A percentile compares a stretch with the other conserved stretches of the same genome.
Evolutionary conservation across 1,140 invertebrate genomes (phyloP).

Genomic region (Triops cancriformis): DNA sequence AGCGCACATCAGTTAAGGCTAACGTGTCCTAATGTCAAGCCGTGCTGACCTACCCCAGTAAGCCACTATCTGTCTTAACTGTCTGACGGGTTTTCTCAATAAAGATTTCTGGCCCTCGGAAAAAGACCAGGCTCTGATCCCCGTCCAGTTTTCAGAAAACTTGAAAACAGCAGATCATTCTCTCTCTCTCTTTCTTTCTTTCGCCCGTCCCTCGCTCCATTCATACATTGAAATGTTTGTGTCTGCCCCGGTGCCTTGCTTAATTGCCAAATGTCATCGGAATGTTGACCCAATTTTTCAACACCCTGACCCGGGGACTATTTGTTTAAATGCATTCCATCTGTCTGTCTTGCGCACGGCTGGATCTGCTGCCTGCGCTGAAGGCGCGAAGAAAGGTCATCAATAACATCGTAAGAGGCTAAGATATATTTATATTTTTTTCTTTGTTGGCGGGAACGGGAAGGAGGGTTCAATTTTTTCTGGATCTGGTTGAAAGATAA

Average conservation of each 20-base stretch:
- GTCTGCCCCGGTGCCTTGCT: not conserved
- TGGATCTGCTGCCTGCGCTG: not conserved
- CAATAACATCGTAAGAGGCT: constrained; percentile 1
- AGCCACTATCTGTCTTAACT: constrained; percentile 2
- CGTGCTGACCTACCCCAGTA: not conserved
- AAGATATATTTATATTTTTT: not conserved
- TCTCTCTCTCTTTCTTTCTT: too few species aligned
- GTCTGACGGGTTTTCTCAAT: not conserved
- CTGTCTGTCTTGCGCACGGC: not conserved
- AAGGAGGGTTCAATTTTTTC: not conserved
- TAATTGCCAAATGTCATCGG: not conserved
- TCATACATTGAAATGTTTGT: constrained; percentile 7
- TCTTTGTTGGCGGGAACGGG: not conserved
- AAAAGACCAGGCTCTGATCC: not conserved
- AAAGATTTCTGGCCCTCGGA: not conserved
- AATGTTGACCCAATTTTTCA: constrained; percentile 11
- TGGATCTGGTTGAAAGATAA: not conserved
- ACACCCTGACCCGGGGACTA: not conserved
- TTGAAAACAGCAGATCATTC: not conserved
- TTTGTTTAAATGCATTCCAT: not conserved
- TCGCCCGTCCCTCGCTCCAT: not conserved
- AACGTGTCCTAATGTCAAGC: not conserved
- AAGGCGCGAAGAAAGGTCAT: constrained; percentile 12
- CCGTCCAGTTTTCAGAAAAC: not conserved
- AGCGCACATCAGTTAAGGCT: constrained; percentile 9